Evolutionary conservation across 1,140 invertebrate species (phyloP), one percentile per base, ranked within the genome.

Genomic region (Caerostris extrusa): DNA sequence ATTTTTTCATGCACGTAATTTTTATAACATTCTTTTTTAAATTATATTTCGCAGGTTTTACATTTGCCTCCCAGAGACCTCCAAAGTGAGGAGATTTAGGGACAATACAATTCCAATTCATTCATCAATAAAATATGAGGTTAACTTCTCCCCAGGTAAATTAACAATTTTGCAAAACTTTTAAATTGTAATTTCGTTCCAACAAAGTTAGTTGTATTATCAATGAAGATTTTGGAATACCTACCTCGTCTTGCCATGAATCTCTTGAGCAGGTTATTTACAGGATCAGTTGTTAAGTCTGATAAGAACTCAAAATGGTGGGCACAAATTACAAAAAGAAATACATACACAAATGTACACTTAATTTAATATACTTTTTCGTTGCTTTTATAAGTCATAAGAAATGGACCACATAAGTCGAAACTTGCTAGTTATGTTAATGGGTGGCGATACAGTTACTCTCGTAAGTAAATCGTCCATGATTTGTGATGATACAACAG

Each of bases 231-330:
- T 19, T 89, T 50, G 6, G 19, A 60, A 19, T 94, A 95, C 7
- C 57, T 17, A 14, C 95, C 95, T 83, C 96, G 94, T 5, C 96
- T 94, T 2, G 95, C 94, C 3, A 95, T 94, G 93, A 96, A 96
- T 50, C 96, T 90, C n/a, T 95, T 94, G 1, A 96, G 91, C 3
- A 95, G 95, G 6, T 95, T 94, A 7, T 96, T 88, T 82, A 96
- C 96, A 2, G 95, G 94, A 82, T 96, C 95, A 1, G 96, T 95
- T 5, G 95, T 95, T 7, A 96, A 85, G 88, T 95, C 95, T 0
- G 95, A 95, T 94, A 96, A 95, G 95, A 93, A 94, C 96, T 95
- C 96, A 95, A 95, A 95, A 96, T 96, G 96, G 95, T 95, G 96
- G 95, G 95, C 95, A 96, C 95, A 96, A 0, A 96, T 96, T 5